phyloP scores from a whole-genome alignment of 2,797 vertebrate genomes.

The Acrossocheilus fasciatus region DNA sequence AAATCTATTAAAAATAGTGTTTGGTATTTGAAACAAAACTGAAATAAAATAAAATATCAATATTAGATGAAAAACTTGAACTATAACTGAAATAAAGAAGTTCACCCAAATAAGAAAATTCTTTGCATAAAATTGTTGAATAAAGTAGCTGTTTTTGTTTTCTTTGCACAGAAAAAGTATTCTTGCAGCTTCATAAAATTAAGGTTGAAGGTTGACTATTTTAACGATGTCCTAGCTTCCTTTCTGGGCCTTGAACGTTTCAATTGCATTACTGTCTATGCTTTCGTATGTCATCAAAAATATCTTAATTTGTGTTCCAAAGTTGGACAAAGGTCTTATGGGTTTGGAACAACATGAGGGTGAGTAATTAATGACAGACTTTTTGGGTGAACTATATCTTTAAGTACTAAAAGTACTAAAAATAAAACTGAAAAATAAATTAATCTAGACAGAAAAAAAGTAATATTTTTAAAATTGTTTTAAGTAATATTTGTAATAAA shows the following conservation, averaged over 20 bases:
- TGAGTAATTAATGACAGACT: not conserved
- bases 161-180: not conserved
- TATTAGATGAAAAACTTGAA: not conserved
- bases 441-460: not conserved
- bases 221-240: not conserved
- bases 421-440: not conserved
- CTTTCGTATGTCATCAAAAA: not conserved
- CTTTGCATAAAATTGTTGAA: not conserved
- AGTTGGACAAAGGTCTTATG: not conserved
- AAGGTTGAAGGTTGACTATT: not conserved
- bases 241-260: not conserved
- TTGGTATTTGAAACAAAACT: not conserved
- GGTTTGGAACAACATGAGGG: not conserved
- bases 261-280: not conserved
- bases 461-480: not conserved
- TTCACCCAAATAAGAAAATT: not conserved
- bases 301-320: not conserved
- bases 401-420: not conserved
- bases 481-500: not conserved
- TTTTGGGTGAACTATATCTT: no score
- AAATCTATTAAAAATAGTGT: not conserved
- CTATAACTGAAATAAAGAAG: not conserved
- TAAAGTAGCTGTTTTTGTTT: not conserved
- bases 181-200: not conserved
- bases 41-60: not conserved